Evolutionary conservation across 37 sponge, comb jelly and placozoan species (phyloP).

Genomic region (Spongilla lacustris): DNA sequence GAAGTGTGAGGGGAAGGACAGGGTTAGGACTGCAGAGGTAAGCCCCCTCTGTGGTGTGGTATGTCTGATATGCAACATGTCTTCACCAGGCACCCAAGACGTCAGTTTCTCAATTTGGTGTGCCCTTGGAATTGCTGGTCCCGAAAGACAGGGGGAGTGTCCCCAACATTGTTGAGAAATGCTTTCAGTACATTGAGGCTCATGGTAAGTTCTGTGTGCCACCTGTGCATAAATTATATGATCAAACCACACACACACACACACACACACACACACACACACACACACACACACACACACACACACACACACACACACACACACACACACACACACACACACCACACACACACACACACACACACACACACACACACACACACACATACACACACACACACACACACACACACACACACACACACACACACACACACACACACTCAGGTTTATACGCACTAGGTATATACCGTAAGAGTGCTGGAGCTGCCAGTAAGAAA

Average conservation of each 20-base stretch:
- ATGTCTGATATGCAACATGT: not conserved
- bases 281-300: conserved; percentile 47
- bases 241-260: not conserved
- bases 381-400: conserved; percentile 67
- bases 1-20: conserved; percentile 66
- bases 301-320: conserved; percentile 23
- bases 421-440: not conserved
- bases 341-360: not conserved
- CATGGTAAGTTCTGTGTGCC: conserved; percentile 41
- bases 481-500: conserved; percentile 74
- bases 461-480: conserved; percentile 86
- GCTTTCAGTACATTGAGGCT: conserved; percentile 57
- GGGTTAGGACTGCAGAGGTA: not conserved
- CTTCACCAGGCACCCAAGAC: not conserved
- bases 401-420: not conserved
- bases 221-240: not conserved
- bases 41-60: not conserved
- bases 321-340: not conserved
- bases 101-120: conserved; percentile 67
- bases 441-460: conserved; percentile 76
- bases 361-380: not conserved
- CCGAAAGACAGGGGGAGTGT: conserved; percentile 43
- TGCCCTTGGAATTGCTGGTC: conserved; percentile 52
- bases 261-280: not conserved
- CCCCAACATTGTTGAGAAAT: conserved; percentile 66